Conservation (phyloP, 2,113 vertebrate species). For the Halichoeres trimaculatus region DNA sequence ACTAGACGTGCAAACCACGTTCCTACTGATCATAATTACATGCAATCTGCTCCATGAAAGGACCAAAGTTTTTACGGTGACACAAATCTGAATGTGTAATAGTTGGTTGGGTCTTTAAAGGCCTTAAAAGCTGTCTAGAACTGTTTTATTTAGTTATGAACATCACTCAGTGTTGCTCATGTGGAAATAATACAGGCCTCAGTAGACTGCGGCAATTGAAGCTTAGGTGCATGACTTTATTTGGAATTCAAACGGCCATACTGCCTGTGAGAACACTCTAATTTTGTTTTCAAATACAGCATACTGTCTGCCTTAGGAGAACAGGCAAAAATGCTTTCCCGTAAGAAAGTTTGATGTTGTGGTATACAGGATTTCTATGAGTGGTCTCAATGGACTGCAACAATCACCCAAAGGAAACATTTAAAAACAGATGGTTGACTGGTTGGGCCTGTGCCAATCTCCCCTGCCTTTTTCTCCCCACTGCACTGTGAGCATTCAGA, state of each 20-base stretch:
- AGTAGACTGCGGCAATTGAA: conserved; percentile 4
- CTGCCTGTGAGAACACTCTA: conserved; percentile 12
- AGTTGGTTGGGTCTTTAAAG: not conserved
- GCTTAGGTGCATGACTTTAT: conserved; percentile 9
- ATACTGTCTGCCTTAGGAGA: conserved; percentile 28
- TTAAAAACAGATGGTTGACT: conserved; percentile 64
- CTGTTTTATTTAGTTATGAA: conserved; percentile 13
- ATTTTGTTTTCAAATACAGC: conserved; percentile 36
- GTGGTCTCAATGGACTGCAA: conserved; percentile 54
- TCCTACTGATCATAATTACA: not conserved
- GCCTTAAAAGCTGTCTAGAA: conserved; percentile 1
- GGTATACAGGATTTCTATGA: conserved; percentile 43
- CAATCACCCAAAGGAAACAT: conserved; percentile 60
- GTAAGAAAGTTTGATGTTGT: conserved; percentile 36
- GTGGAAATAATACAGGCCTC: conserved; percentile 21
- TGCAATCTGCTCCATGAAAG: not conserved
- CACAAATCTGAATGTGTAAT: not conserved
- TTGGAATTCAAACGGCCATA: conserved; percentile 30
- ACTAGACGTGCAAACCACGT: not conserved
- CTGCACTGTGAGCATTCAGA: conserved; percentile 24
- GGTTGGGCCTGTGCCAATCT: conserved; percentile 40
- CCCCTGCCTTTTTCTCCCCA: conserved; percentile 31
- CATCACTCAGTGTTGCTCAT: conserved; percentile 8
- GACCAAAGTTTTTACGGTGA: no score
- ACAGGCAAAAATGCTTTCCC: conserved; percentile 31